Percentiles rank a stretch among this genome's conserved stretches.
Evolutionary conservation across 2,113 vertebrate genomes (phyloP).

Genomic region (Cichladusa arquata): DNA sequence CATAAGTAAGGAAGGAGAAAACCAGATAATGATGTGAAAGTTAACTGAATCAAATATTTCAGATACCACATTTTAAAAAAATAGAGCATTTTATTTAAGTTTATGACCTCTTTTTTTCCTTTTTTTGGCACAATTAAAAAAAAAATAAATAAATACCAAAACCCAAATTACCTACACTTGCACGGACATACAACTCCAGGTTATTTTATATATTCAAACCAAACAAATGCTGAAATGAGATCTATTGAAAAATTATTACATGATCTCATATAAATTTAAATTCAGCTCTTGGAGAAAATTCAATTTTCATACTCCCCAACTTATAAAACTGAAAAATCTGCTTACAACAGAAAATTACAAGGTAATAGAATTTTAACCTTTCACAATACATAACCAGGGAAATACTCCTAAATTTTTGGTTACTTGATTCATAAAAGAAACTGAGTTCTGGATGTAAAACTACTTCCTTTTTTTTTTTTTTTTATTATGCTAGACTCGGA

Average conservation of each 20-base stretch:
- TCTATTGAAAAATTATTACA: neutral
- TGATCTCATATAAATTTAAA: neutral
- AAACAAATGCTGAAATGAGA: neutral
- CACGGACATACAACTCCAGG: neutral
- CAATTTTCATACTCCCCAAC: neutral
- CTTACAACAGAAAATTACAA: neutral
- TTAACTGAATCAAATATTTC: neutral
- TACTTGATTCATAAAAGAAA: neutral
- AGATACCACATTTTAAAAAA: neutral
- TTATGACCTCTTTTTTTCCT: neutral
- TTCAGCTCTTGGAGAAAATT: neutral
- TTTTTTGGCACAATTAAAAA: neutral
- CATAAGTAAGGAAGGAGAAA: neutral
- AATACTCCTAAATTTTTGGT: neutral
- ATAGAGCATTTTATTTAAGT: neutral
- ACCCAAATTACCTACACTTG: neutral
- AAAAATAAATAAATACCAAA: neutral
- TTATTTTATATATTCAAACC: neutral
- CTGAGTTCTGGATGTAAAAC: fast-evolving
- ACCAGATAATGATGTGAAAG: neutral
- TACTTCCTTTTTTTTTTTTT: neutral
- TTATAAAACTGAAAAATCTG: neutral
- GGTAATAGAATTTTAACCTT: neutral
- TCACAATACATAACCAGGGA: neutral
- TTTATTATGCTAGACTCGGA: neutral